These are phyloP conservation scores for Drosophila fulvimacula DNA, from an alignment of 2,888 invertebrate species.

Conservation along the genomic window DNA sequence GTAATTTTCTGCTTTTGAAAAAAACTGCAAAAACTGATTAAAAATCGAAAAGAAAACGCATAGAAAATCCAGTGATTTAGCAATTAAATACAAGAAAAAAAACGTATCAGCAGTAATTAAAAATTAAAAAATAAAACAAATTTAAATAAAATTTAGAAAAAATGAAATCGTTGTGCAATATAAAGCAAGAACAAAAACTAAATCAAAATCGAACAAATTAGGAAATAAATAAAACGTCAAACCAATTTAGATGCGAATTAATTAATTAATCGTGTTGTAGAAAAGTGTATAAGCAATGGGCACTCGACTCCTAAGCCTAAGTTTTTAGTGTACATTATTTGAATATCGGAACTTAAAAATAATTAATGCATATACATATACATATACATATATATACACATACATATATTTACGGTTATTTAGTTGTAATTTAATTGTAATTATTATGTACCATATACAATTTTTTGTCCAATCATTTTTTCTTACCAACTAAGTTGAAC, in stretches of 20 bases:
- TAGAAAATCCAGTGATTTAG: conserved; percentile 71
- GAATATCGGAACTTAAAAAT: conserved; percentile 29
- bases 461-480: conserved; percentile 44
- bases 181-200: conserved; percentile 10
- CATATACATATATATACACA: conserved; percentile 20
- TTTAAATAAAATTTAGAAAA: conserved; percentile 42
- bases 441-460: conserved; percentile 61
- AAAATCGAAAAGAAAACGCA: conserved; percentile 26
- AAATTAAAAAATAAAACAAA: conserved; percentile 9
- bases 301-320: conserved; percentile 60
- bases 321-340: conserved; percentile 63
- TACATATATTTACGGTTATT: conserved; percentile 65
- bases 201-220: conserved; percentile 24
- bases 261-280: conserved; percentile 31
- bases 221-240: conserved; percentile 1
- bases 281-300: conserved; percentile 53
- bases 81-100: conserved; percentile 54
- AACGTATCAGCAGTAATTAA: conserved; percentile 63
- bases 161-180: conserved; percentile 52
- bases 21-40: not conserved
- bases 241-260: conserved; percentile 41
- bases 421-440: conserved; percentile 71
- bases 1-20: conserved; percentile 60
- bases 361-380: conserved; percentile 24
- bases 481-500: conserved; percentile 44